These are phyloP conservation scores for Pemphigus obesinymphae DNA, from an alignment of 1,140 invertebrate genomes.

Conservation along the genomic window DNA sequence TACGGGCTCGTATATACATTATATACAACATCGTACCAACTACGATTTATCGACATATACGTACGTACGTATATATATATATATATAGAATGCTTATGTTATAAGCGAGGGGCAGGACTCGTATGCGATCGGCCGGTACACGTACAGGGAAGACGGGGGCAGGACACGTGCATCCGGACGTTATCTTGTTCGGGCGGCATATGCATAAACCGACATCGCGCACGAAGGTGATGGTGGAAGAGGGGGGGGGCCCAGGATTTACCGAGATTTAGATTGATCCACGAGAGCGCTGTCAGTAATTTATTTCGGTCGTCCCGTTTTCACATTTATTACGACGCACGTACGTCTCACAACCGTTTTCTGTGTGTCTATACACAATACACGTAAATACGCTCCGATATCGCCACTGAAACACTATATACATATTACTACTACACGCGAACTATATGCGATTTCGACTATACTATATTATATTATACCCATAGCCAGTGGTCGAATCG, in stretches of 20 bases:
- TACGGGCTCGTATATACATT: background rate
- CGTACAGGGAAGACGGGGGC: background rate
- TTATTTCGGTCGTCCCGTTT: constrained; percentile 32
- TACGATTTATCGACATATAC: background rate
- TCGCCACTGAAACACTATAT: no score
- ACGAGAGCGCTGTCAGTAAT: constrained; percentile 2
- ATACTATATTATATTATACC: no score
- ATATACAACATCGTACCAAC: background rate
- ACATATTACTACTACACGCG: no score
- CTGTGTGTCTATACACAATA: background rate
- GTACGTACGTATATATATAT: background rate
- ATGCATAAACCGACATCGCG: constrained; percentile 27
- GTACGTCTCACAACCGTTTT: background rate
- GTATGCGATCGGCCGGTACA: background rate
- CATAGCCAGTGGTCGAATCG: no score
- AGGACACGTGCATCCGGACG: background rate
- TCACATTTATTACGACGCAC: constrained; percentile 12
- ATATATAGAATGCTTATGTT: background rate
- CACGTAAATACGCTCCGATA: no score
- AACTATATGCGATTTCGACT: no score
- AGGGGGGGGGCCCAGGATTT: constrained; percentile 24
- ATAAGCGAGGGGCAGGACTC: background rate
- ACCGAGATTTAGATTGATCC: constrained; percentile 39
- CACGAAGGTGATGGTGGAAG: no score
- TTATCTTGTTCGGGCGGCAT: constrained; percentile 19